These are phyloP conservation scores for Myiozetetes cayanensis DNA, from an alignment of 2,113 vertebrate genomes.

Conservation along the genomic window DNA sequence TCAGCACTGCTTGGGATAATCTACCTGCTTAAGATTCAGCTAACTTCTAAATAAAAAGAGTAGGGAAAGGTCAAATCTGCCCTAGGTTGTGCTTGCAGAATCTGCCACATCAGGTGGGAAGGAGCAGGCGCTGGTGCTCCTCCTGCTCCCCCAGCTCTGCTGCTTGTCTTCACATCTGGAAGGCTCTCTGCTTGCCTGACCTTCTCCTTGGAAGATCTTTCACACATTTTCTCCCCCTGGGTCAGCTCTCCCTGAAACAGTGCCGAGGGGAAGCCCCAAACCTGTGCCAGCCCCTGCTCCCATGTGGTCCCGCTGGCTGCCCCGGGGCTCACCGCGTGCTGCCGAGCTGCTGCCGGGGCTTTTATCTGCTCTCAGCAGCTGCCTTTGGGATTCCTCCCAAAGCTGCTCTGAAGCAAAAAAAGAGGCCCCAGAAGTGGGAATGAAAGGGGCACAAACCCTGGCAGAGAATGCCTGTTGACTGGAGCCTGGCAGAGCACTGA, in stretches of 20 bases:
- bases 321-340: background rate
- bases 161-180: background rate
- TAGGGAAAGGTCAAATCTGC: constrained; percentile 24
- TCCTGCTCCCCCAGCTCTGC: background rate
- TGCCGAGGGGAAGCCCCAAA: background rate
- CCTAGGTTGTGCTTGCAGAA: background rate
- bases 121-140: background rate
- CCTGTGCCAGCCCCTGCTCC: background rate
- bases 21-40: constrained; percentile 30
- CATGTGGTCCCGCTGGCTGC: rapidly evolving
- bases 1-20: background rate
- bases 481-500: background rate
- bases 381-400: background rate
- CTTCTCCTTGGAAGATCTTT: background rate
- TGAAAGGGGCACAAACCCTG: background rate
- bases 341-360: background rate
- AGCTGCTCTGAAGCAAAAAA: background rate
- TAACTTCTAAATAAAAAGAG: constrained; percentile 8
- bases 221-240: background rate
- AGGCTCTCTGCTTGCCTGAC: background rate
- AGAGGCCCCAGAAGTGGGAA: background rate
- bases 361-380: background rate
- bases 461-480: background rate
- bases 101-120: background rate
- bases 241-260: background rate